Evolutionary conservation across 2,113 vertebrate species (phyloP), one percentile per base, ranked within the genome.

Genomic region (Cisticola juncidis): DNA sequence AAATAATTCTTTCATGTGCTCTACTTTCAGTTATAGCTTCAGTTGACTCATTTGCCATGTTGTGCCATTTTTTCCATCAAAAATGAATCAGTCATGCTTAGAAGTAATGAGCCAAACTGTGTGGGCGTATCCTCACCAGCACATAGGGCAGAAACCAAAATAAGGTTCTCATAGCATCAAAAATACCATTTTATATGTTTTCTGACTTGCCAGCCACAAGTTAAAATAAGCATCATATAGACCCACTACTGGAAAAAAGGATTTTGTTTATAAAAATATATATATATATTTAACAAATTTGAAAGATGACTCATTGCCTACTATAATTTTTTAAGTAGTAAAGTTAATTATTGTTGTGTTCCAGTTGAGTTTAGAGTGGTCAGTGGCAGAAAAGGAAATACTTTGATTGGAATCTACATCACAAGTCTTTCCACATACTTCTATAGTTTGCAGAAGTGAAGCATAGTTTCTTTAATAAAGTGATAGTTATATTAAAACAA

Each of bases 71-170:
- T 90, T 70, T 80, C 23, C 51, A 81, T 54, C 61, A 51, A 91
- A 95, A 94, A 78, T 42, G 62, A 62, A 92, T 96, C 94, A 96
- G 72, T 95, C 50, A 28, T 76, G 56, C 58, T 81, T 83, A 85
- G 64, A 77, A 22, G 23, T 87, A 91, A 92, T 61, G 73, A 93
- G 72, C 60, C 91, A 96, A 89, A 70, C 51, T 89, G 69, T 29
- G 79, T 96, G 38, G 88, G 72, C 80, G 31, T 62, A 35, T 93
- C 85, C 94, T 90, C 36, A 76, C 57, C 57, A 92, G 60, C 68
- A 92, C 61, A 83, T 22, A 81, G 81, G 70, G 65, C 44, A 94
- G 56, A 94, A 96, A 90, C 40, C 13, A 94, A 96, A 95, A 91
- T 92, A 92, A 95, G 36, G 28, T 95, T 85, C 77, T 93, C 66